Evolutionary conservation across 2,888 invertebrate species (phyloP), one percentile per base, ranked within the genome.

Genomic region (Caenorhabditis angaria): DNA sequence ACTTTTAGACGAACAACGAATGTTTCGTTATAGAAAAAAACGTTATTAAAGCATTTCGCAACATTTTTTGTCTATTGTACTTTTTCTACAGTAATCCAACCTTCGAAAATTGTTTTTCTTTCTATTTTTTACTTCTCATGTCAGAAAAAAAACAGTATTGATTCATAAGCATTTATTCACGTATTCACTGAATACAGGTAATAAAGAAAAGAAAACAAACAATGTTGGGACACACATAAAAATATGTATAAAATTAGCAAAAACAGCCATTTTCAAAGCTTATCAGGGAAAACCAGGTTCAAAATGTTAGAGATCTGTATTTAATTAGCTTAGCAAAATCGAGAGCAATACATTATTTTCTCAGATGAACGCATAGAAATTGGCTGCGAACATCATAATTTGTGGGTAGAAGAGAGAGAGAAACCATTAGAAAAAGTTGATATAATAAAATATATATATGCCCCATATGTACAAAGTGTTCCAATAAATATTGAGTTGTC

Each of bases 201-300:
- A 58, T 32, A 54, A 54, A 54, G 28, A 28, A 24, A 18, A 2
- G 18, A 54, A 58, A 58, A 58, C 3, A 58, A 10, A 56, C 6
- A 57, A 32, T 35, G 24, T 27, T n/a, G 27, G 14, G 28, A 8
- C 4, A 24, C 8, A 27, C 22, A 22, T 27, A 25, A 14, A 6
- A 54, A 25, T 27, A 54, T 10, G 12, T 50, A 50, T 50, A 24
- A n/a, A 22, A 18, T 25, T 20, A 56, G 56, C 56, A 56, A 22
- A 66, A 65, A 61, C 64, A 67, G 72, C 75, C 75, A 76, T 75
- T 78, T 77, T 74, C 74, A 73, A 77, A 77, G 77, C 41, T 41
- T 41, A 65, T 65, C 69, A 50, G 56, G 57, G 64, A 27, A 32
- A 20, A 73, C 73, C 65, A 62, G 72, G 61, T 64, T 66, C 64